Base-by-base conservation (phyloP, 2,888 invertebrate genomes). In the Sinelater perroti region DNA sequence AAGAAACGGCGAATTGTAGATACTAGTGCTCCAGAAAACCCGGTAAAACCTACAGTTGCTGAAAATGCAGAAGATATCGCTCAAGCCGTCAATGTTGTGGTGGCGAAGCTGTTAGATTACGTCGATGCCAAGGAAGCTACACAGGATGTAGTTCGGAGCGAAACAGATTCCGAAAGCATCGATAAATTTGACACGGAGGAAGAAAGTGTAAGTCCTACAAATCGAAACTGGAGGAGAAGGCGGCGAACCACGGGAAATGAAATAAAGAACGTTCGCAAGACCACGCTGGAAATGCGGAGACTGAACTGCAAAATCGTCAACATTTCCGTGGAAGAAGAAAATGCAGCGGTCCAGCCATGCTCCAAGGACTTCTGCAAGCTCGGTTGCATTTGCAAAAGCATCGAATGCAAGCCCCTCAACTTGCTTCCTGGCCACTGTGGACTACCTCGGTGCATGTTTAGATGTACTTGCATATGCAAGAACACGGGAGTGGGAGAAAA, bases 231-330 rank as follows among this genome's bases (percentile, higher is more conserved):
- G 45, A 50, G 38, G 36, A 18, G 13, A 44, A 59, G 53, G 46
- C 56, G 46, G 38, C 24, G 31, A 10, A 10, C 30, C 11, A 5
- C 1, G 7, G 1, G 17, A 3, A 5, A 16, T 8, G 17, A 6
- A 17, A 17, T 13, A 17, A 55, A 49, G 11, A 53, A 40, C 38
- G 14, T 30, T 14, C 21, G 31, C 11, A 63, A 64, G 1, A 67
- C 64, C 62, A 61, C 74, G 42, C 20, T 64, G 3, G 88, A 88
- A 75, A 73, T 89, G 56, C 80, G 79, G 51, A 80, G 86, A 61
- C 79, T 89, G 26, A 87, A 84, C 75, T 87, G 88, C 5, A 88
- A 86, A 56, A 82, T 88, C 21, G 86, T 89, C 47, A 83, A 82
- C 68, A 78, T 78, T 2, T 71, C 72, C 28, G 66, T 71, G 4